Conservation (phyloP, 2,888 invertebrate species). For the Aquatica leii region DNA sequence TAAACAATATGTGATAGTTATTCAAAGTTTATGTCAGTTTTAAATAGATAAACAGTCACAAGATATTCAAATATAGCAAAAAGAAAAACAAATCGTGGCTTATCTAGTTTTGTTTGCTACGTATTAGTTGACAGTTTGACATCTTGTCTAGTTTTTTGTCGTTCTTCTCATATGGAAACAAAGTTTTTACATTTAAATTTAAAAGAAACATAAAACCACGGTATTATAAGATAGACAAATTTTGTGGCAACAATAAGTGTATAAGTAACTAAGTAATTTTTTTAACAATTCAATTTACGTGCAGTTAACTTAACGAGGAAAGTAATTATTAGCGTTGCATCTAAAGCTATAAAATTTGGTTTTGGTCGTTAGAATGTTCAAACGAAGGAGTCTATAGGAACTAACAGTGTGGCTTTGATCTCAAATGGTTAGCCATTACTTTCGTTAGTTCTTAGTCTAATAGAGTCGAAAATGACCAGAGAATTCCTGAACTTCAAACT, state of each 20-base stretch:
- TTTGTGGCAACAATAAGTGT: no score
- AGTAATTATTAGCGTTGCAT: no score
- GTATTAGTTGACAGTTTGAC: conserved; percentile 19
- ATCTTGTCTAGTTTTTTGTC: conserved; percentile 19
- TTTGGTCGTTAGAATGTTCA: not conserved
- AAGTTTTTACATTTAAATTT: conserved; percentile 19
- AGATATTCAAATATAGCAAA: conserved; percentile 8
- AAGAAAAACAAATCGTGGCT: conserved; percentile 22
- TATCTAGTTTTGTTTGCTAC: conserved; percentile 20
- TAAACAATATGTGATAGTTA: no score
- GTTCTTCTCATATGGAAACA: conserved; percentile 20
- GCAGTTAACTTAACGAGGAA: no score
- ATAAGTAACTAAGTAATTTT: no score
- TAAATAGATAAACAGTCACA: conserved; percentile 4
- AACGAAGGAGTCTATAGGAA: conserved; percentile 2
- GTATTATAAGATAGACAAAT: no score
- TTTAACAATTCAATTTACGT: no score
- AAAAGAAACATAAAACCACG: no score
- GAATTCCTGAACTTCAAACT: conserved; percentile 37
- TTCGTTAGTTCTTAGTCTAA: conserved; percentile 44
- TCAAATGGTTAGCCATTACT: conserved; percentile 38
- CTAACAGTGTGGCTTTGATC: conserved; percentile 31
- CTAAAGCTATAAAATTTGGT: not conserved
- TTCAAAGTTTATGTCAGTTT: not conserved
- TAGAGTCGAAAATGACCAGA: conserved; percentile 43